A percentile compares a stretch with the other conserved stretches of the same genome.
phyloP scores from a whole-genome alignment of 2,797 vertebrate species.

The Artibeus lituratus region DNA sequence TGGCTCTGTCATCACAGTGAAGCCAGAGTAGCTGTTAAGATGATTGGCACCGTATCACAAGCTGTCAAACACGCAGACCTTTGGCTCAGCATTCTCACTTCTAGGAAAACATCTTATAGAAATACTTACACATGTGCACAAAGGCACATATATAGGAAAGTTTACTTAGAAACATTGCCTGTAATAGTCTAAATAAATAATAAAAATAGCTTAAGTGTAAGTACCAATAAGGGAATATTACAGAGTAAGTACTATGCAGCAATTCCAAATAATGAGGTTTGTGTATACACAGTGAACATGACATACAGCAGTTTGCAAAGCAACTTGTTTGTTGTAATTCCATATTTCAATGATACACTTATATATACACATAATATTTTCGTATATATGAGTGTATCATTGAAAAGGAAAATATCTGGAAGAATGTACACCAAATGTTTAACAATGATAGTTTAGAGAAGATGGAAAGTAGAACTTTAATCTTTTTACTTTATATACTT shows the following conservation, averaged over 20 bases:
- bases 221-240: neutral
- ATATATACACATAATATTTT: no score
- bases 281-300: neutral
- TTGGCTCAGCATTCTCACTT: neutral
- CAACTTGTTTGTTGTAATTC: neutral
- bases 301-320: neutral
- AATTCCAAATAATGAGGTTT: neutral
- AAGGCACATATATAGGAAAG: neutral
- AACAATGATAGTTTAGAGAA: neutral
- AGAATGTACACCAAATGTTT: neutral
- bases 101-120: neutral
- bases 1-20: neutral
- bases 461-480: neutral
- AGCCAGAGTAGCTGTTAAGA: constrained; percentile 6
- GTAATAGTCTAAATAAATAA: neutral
- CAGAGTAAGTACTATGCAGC: neutral
- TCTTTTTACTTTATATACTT: neutral
- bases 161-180: neutral
- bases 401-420: neutral
- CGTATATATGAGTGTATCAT: neutral
- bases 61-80: neutral
- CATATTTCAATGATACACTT: no score
- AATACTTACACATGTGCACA: neutral
- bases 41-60: neutral
- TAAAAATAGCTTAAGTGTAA: neutral